These are phyloP conservation scores for Boloria euphrosyne DNA, from an alignment of 2,888 invertebrate genomes.

Conservation along the genomic window DNA sequence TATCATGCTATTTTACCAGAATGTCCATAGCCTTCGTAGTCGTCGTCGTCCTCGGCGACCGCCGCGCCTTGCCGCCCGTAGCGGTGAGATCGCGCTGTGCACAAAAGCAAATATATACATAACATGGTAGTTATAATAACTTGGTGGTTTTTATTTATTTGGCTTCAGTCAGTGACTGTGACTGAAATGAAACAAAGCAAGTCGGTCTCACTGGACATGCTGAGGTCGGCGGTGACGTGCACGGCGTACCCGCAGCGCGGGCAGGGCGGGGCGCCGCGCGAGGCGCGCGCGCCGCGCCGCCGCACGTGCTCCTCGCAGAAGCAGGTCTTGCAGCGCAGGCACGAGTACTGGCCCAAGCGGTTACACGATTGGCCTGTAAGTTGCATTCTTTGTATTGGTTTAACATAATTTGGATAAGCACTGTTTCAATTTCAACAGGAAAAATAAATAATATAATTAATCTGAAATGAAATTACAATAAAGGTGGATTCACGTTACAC, in stretches of 20 bases:
- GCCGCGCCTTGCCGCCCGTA: conserved; percentile 92
- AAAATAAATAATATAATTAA: not conserved
- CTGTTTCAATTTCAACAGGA: not conserved
- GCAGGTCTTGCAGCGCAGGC: conserved; percentile 96
- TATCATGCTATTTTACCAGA: conserved; percentile 43
- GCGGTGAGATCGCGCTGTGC: conserved; percentile 85
- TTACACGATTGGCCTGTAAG: conserved; percentile 94
- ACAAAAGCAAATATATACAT: not conserved
- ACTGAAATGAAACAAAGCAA: conserved; percentile 53
- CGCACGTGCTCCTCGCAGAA: conserved; percentile 98
- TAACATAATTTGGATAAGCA: not conserved
- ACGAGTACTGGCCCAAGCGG: conserved; percentile 96
- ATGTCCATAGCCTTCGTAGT: conserved; percentile 69
- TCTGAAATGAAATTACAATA: not conserved
- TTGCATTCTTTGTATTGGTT: conserved; percentile 23
- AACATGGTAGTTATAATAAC: not conserved
- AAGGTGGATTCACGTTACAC: too few relatives aligned
- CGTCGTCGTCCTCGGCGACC: conserved; percentile 84
- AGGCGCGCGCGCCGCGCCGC: conserved; percentile 71
- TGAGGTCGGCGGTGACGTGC: conserved; percentile 95
- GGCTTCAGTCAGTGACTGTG: too few relatives aligned
- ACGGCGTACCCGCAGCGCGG: conserved; percentile 97
- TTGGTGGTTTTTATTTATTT: too few relatives aligned
- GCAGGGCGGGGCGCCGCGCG: conserved; percentile 85
- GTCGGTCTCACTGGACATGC: conserved; percentile 92